Evolutionary conservation across 2,113 vertebrate species (phyloP).

Genomic region (Ursus arctos): DNA sequence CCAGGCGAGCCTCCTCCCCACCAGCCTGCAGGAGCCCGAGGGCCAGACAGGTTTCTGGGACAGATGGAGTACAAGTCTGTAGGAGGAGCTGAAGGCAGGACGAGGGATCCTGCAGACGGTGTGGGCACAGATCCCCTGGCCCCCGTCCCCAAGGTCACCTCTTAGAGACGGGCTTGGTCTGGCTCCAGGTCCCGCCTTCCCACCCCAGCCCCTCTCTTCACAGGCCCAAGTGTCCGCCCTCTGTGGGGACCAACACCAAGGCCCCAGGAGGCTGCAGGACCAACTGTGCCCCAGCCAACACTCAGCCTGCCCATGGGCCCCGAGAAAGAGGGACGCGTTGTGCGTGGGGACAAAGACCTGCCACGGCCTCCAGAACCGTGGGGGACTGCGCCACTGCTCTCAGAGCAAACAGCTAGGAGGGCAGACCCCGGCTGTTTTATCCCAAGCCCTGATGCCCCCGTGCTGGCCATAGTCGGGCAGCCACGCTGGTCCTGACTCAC

Average conservation of each 20-base stretch:
- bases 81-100: too few relatives aligned
- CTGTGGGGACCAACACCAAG: not conserved
- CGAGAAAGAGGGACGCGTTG: not conserved
- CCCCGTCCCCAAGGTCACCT: not conserved
- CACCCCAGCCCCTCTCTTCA: not conserved
- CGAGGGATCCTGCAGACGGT: not conserved
- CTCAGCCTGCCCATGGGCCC: not conserved
- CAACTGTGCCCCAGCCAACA: not conserved
- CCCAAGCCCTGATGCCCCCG: too few relatives aligned
- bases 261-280: not conserved
- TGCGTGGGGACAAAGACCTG: not conserved
- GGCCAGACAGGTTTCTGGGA: not conserved
- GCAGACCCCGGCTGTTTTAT: too few relatives aligned
- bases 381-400: not conserved
- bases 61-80: accelerated
- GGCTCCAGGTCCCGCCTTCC: too few relatives aligned
- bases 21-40: too few relatives aligned
- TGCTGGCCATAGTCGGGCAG: too few relatives aligned
- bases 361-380: not conserved
- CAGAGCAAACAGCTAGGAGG: not conserved
- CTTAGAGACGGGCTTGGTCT: not conserved
- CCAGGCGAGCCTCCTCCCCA: not conserved
- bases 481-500: too few relatives aligned
- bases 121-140: not conserved
- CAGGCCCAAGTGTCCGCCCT: not conserved